Evolutionary conservation across 2,797 vertebrate species (phyloP), one percentile per base, ranked within the genome.

Genomic region (Rhinophrynus dorsalis): DNA sequence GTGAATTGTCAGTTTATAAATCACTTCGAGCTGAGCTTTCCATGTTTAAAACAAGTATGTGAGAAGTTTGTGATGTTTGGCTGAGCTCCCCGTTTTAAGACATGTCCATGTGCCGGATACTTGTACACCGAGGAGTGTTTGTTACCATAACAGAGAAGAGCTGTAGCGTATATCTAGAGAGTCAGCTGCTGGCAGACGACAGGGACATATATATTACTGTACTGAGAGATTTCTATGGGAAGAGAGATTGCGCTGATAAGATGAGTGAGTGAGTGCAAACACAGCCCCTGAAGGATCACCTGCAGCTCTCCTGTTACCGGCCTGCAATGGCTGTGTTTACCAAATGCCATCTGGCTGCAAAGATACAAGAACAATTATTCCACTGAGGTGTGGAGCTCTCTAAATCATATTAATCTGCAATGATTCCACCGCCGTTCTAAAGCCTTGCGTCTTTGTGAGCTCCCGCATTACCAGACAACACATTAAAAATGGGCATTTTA

Each of bases 361-460:
- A 88, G 87, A 90, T 87, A 89, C 78, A 83, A 83, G 76, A 86
- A 87, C 87, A 89, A 90, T 88, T 85, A 89, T 84, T 80, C 85
- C 85, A 75, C 44, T 0, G 81, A 85, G 88, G 81, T 83, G 79
- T 79, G 78, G 67, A 32, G 76, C 76, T 75, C 84, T 47, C 81
- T 88, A 91, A 89, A 91, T 90, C 87, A 89, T 82, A 85, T 80
- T 82, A 86, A 45, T 82, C 78, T 50, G 82, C 85, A 79, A 75
- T 17, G 80, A 79, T 78, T 76, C 82, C 79, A 47, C 75, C 47
- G 15, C 67, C 74, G 84, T 83, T 83, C 44, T 58, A 83, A 84
- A 82, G 73, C 81, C 76, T 20, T 80, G 85, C 83, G 83, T 71
- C 81, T 75, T 81, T 54, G 70, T 33, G 76, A 76, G 84, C 83